Conservation (phyloP, 2,888 invertebrate genomes). For the Yponomeuta cagnagella region DNA sequence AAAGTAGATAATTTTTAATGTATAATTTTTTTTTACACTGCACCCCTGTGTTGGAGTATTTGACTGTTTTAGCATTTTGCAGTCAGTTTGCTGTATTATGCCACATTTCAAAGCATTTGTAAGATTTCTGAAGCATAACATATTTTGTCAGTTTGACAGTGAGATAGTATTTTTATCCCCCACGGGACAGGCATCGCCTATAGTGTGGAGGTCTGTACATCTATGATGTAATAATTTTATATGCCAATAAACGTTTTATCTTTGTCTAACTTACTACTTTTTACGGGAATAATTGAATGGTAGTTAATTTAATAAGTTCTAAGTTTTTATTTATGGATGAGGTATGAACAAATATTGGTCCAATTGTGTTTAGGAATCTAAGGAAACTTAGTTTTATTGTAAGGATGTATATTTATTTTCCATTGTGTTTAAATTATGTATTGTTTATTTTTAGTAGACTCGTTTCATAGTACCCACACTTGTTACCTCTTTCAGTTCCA, state of each 20-base stretch:
- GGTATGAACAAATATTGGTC: constrained; percentile 43
- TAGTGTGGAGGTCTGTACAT: no score
- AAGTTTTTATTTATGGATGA: constrained; percentile 37
- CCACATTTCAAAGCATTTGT: constrained; percentile 1
- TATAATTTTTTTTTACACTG: background rate
- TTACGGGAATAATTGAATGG: constrained; percentile 22
- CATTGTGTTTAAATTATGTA: background rate
- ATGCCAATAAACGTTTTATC: no score
- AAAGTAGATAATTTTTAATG: background rate
- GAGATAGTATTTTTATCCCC: constrained; percentile 10
- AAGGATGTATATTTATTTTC: constrained; percentile 13
- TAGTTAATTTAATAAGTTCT: constrained; percentile 27
- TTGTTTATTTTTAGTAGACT: background rate
- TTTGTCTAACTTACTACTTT: constrained; percentile 21
- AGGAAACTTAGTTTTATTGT: constrained; percentile 25
- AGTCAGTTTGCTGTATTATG: background rate
- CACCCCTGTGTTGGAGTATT: background rate
- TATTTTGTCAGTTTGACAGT: constrained; percentile 17
- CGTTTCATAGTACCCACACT: background rate
- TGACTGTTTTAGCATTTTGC: background rate
- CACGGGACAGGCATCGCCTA: no score
- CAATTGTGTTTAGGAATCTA: constrained; percentile 54
- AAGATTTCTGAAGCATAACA: background rate
- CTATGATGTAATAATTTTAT: no score
- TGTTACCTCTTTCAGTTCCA: background rate